Base-by-base conservation (phyloP, 2,797 vertebrate species). In the Muscicapa comitata region DNA sequence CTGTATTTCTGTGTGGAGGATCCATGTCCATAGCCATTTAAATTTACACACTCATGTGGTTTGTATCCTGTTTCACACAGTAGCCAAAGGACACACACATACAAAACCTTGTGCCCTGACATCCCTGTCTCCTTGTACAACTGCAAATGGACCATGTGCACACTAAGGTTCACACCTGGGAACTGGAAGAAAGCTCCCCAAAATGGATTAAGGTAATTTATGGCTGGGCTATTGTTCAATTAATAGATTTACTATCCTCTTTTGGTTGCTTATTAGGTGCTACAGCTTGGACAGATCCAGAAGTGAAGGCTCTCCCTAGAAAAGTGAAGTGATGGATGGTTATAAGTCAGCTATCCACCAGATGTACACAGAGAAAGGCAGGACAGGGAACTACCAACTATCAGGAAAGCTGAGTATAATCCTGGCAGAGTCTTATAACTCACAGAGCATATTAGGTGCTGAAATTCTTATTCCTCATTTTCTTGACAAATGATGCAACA, bases 381-480 rank as follows among this genome's bases (percentile, higher is more conserved):
- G 88, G 94, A 95, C 67, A 83, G 70, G 94, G 86, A 90, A 47
- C 85, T 71, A 70, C 58, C 71, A 59, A 16, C 90, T 81, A 45
- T 70, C 24, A 55, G 93, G 88, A 95, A 90, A 88, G 35, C 72
- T 91, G 51, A 73, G 90, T 72, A 65, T 67, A 93, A 76, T 91
- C 45, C 72, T 86, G 28, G 28, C 26, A 58, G 65, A 40, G 55
- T 25, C 15, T 61, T 62, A 51, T 96, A 93, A 97, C 76, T 97
- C 97, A 96, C 17, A 74, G 45, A 75, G 75, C 71, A 12, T 26
- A 94, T 95, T 93, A 96, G 92, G 66, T 1, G 2, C 78, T 96
- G 90, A 88, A 94, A 96, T 92, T 88, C 94, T 92, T 94, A 92
- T 90, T 86, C 76, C 96, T 97, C 87, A 85, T 98, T 97, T 97